Evolutionary conservation across 2,888 invertebrate genomes (phyloP), one percentile per base, ranked within the genome.

Genomic region (Tillus elongatus): DNA sequence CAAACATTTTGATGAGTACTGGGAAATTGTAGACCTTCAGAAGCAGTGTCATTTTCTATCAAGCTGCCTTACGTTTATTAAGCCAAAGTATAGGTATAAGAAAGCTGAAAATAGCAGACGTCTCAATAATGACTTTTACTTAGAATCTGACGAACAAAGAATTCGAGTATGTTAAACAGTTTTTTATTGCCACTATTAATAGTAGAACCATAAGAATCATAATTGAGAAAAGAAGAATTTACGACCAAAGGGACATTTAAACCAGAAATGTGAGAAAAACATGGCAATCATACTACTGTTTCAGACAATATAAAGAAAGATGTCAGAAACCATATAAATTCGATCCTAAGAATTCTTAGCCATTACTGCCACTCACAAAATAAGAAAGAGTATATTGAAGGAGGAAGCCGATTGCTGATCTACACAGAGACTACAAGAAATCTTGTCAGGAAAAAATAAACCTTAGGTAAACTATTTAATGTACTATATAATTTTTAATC

Each of bases 311-410:
- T 52, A 16, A 47, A 42, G 28, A 31, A 48, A 32, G 45, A 40
- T 19, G 41, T 52, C 12, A 33, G 41, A 31, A 15, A 35, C 10
- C 49, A 49, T 37, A 51, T 52, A 13, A 40, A 53, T 36, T 41
- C 44, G 13, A 54, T 53, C 26, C 49, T 51, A 9, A 36, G 48
- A 26, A 49, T 54, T 31, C 46, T 45, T 33, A 50, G 50, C 26
- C 52, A 54, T 33, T 50, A 54, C 31, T 42, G 47, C 13, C 33
- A 47, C 3, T 42, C 44, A 24, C 39, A 42, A 13, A 44, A 49
- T 6, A 39, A 19, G n/a, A 39, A 40, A 30, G 44, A 49, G 29
- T 54, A 42, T 28, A 50, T 53, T 42, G 51, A 51, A 15, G 53
- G 49, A 3, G 46, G 49, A 40, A 42, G 28, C 33, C 46, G 10